These are phyloP conservation scores for Tarsius wallacei DNA, from an alignment of 2,797 vertebrate species.

Conservation along the genomic window DNA sequence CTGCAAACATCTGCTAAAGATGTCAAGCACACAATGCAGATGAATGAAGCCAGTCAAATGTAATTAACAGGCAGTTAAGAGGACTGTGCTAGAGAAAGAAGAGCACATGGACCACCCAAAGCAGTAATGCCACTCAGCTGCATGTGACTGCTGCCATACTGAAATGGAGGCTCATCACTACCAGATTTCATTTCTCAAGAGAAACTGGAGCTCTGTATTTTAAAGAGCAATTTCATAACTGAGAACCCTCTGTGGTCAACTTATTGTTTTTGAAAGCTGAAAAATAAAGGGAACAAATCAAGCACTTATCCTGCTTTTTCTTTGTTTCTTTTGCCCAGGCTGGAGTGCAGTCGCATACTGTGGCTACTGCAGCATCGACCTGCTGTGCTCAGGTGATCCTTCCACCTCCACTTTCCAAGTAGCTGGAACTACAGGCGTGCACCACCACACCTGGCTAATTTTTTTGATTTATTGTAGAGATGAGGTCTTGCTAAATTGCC, in stretches of 20 bases:
- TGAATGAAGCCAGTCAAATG: neutral
- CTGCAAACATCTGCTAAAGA: neutral
- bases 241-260: conserved; percentile 1
- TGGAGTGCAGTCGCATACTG: too few relatives aligned
- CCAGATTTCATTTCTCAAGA: neutral
- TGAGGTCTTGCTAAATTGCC: too few relatives aligned
- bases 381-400: too few relatives aligned
- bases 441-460: too few relatives aligned
- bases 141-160: neutral
- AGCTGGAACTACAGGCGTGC: too few relatives aligned
- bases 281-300: conserved; percentile 40
- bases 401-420: too few relatives aligned
- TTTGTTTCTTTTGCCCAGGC: too few relatives aligned
- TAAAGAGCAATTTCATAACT: conserved; percentile 49
- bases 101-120: neutral
- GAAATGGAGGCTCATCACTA: neutral
- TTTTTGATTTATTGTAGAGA: too few relatives aligned
- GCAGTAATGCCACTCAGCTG: neutral
- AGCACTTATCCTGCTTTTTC: neutral
- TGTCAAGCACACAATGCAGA: neutral
- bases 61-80: neutral
- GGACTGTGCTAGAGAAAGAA: neutral
- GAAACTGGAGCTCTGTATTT: neutral
- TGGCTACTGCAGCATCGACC: too few relatives aligned
- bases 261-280: conserved; percentile 54